These are phyloP conservation scores for Hipparchia semele DNA, from an alignment of 2,888 invertebrate species.

Conservation along the genomic window DNA sequence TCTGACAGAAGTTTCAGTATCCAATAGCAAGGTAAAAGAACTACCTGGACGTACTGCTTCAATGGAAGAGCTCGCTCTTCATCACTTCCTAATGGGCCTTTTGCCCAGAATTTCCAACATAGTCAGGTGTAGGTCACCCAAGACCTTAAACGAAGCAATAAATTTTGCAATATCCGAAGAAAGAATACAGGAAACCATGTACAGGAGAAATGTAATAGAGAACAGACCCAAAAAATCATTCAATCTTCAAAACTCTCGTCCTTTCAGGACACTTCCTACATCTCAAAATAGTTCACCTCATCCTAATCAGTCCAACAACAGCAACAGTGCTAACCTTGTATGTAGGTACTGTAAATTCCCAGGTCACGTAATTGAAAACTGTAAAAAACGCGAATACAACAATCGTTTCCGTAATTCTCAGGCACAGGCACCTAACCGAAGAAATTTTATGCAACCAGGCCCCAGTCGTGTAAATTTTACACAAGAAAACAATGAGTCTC, in stretches of 20 bases:
- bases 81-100: conserved; percentile 36
- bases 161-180: conserved; percentile 38
- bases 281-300: not conserved
- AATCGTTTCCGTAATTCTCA: not conserved
- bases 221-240: not conserved
- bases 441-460: too few relatives aligned
- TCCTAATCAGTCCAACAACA: not conserved
- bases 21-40: conserved; percentile 35
- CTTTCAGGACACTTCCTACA: not conserved
- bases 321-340: not conserved
- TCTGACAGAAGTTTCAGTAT: conserved; percentile 43
- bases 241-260: not conserved
- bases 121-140: conserved; percentile 34
- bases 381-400: conserved; percentile 36
- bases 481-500: too few relatives aligned
- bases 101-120: conserved; percentile 33
- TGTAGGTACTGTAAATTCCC: conserved; percentile 37
- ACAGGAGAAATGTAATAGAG: conserved; percentile 4
- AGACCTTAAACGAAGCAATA: conserved; percentile 36
- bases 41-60: conserved; percentile 43
- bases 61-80: conserved; percentile 45
- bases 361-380: conserved; percentile 28
- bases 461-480: too few relatives aligned
- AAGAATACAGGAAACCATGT: conserved; percentile 18
- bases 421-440: too few relatives aligned